A percentile compares a stretch with the other conserved stretches of the same genome.
Conservation (phyloP, 2,888 invertebrate genomes). For the Dasypogon diadema region DNA sequence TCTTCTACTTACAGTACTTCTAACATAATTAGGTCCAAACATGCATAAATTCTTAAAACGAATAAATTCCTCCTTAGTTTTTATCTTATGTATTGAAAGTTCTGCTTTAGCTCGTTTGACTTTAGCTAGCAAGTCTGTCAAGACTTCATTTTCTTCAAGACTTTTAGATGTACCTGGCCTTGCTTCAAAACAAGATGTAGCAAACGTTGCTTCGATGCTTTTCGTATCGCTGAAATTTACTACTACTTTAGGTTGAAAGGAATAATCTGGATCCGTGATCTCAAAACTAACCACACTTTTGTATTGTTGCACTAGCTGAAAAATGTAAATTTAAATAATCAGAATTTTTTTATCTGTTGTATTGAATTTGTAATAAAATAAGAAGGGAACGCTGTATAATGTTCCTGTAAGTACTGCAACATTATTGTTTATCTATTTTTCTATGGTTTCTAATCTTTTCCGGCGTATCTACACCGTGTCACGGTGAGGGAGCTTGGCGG, state of each 20-base stretch:
- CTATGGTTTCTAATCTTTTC: too few species aligned
- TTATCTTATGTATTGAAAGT: conserved; percentile 26
- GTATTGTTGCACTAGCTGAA: conserved; percentile 16
- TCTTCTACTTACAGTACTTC: conserved; percentile 49
- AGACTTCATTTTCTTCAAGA: not conserved
- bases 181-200: not conserved
- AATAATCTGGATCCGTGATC: conserved; percentile 50
- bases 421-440: too few species aligned
- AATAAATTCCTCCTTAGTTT: conserved; percentile 44
- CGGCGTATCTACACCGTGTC: too few species aligned
- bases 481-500: too few species aligned
- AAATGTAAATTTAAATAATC: not conserved
- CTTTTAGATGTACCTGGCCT: not conserved
- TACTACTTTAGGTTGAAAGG: conserved; percentile 33
- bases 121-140: not conserved
- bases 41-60: conserved; percentile 42
- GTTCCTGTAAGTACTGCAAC: too few species aligned
- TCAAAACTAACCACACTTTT: conserved; percentile 48
- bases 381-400: too few species aligned
- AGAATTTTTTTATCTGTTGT: too few species aligned
- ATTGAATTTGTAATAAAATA: too few species aligned
- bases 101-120: conserved; percentile 16
- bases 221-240: not conserved
- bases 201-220: conserved; percentile 2
- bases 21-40: conserved; percentile 52